Percentiles rank a stretch among this genome's conserved stretches.
Conservation (phyloP, 2,888 invertebrate species). For the Acanthoscelides obtectus region DNA sequence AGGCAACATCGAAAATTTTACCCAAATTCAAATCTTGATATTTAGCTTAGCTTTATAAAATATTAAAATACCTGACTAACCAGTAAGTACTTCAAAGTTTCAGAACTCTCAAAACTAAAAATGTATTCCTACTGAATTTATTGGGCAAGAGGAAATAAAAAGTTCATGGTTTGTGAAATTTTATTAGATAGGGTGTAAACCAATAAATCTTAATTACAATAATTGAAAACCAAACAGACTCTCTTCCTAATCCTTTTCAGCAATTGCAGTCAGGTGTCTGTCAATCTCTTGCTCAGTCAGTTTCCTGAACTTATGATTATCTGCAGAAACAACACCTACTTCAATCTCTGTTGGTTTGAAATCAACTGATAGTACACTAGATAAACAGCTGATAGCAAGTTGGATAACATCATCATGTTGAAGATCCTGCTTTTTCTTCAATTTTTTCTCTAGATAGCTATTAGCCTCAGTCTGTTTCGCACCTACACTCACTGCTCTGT, state of each 20-base stretch:
- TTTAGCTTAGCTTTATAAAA: too few species aligned
- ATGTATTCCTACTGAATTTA: too few species aligned
- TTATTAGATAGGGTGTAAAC: neutral
- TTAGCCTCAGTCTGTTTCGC: constrained; percentile 96
- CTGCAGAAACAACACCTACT: constrained; percentile 85
- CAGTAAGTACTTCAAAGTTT: too few species aligned
- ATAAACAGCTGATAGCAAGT: constrained; percentile 88
- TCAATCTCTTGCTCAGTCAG: constrained; percentile 84
- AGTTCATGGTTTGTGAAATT: neutral
- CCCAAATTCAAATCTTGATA: too few species aligned
- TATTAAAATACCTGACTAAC: too few species aligned
- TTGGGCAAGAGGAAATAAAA: neutral
- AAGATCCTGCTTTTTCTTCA: constrained; percentile 84
- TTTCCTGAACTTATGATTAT: constrained; percentile 73
- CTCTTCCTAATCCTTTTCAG: constrained; percentile 78
- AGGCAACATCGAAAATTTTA: too few species aligned
- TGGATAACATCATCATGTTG: constrained; percentile 83
- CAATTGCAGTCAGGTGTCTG: constrained; percentile 83
- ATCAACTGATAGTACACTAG: constrained; percentile 91
- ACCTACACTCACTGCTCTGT: constrained; percentile 89
- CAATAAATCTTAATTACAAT: neutral
- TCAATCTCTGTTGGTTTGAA: constrained; percentile 97
- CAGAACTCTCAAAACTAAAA: too few species aligned
- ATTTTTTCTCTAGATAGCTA: constrained; percentile 95
- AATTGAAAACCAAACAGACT: neutral